These are phyloP conservation scores for Melanchra persicariae DNA, from an alignment of 2,888 invertebrate genomes.

Conservation along the genomic window DNA sequence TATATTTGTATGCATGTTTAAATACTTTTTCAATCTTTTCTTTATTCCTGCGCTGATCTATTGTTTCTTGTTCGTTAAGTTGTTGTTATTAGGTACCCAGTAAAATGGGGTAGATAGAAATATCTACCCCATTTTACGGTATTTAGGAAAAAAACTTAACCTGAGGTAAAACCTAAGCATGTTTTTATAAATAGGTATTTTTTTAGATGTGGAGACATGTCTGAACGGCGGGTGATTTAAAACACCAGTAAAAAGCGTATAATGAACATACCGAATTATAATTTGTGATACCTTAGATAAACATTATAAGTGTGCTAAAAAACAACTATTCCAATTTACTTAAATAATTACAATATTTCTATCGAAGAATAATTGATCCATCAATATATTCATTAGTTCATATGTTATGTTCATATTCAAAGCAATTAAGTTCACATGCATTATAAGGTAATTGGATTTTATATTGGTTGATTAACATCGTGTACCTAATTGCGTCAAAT, in stretches of 20 bases:
- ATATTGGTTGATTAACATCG: conserved; percentile 24
- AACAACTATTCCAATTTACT: background rate
- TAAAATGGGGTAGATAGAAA: no score
- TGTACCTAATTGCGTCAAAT: conserved; percentile 3
- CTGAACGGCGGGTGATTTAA: no score
- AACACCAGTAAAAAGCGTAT: background rate
- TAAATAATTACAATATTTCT: background rate
- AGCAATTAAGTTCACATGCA: conserved; percentile 18
- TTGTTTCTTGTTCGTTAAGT: no score
- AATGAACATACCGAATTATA: background rate
- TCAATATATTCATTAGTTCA: conserved; percentile 16
- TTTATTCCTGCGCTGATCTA: no score
- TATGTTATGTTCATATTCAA: conserved; percentile 36
- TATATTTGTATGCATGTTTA: no score
- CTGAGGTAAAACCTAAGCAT: no score
- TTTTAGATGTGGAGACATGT: no score
- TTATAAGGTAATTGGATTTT: conserved; percentile 39
- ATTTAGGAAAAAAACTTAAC: no score
- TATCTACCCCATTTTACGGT: no score
- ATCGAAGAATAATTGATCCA: background rate
- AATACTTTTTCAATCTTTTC: no score
- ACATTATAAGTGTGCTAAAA: background rate
- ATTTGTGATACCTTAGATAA: background rate
- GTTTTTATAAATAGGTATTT: no score
- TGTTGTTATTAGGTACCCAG: no score